Conservation (phyloP, 2,113 vertebrate genomes). For the Origma solitaria region DNA sequence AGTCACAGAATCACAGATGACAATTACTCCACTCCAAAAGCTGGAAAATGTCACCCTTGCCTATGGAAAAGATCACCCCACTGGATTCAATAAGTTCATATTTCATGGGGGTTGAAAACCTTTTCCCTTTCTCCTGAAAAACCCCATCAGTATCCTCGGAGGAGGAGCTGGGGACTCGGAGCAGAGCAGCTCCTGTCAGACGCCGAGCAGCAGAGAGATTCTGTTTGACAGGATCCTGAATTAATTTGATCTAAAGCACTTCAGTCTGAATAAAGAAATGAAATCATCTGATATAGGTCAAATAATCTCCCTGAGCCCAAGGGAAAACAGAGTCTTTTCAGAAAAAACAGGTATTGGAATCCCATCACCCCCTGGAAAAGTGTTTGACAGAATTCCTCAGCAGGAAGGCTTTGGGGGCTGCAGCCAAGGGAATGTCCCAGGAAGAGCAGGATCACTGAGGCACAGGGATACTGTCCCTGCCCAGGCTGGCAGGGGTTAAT, state of each 20-base stretch:
- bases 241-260: background rate
- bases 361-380: background rate
- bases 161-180: background rate
- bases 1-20: background rate
- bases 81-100: background rate
- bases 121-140: background rate
- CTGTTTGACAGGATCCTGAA: background rate
- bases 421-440: background rate
- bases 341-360: background rate
- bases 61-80: background rate
- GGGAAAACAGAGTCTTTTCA: background rate
- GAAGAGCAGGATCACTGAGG: background rate
- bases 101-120: background rate
- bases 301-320: background rate
- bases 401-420: background rate
- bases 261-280: background rate
- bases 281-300: background rate
- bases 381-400: background rate
- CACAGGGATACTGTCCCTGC: background rate
- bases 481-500: accelerated
- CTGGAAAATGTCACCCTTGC: background rate
- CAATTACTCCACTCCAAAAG: background rate
- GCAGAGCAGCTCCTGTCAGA: background rate
- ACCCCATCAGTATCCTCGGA: background rate
- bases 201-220: background rate